phyloP scores from a whole-genome alignment of 2,113 vertebrate species.

The human region GRCh38 chr2:152255001-152255500 shows the following conservation, averaged over 20 bases:
- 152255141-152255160: background rate
- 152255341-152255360: background rate
- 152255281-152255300: background rate
- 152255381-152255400: background rate
- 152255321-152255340: background rate
- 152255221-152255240: background rate
- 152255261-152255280: slow-evolving; percentile 15
- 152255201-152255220: background rate
- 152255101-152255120: background rate
- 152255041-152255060: background rate
- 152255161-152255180: background rate
- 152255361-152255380: background rate
- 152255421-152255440: background rate
- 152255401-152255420: background rate
- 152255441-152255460: background rate
- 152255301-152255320: background rate
- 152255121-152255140: background rate
- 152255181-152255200: background rate
- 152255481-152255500: background rate
- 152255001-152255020: background rate
- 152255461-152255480: background rate
- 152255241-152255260: background rate
- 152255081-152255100: background rate
- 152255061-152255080: background rate
- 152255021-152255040: background rate